Conservation (phyloP, 2,888 invertebrate species). For the Nymphalis polychloros region DNA sequence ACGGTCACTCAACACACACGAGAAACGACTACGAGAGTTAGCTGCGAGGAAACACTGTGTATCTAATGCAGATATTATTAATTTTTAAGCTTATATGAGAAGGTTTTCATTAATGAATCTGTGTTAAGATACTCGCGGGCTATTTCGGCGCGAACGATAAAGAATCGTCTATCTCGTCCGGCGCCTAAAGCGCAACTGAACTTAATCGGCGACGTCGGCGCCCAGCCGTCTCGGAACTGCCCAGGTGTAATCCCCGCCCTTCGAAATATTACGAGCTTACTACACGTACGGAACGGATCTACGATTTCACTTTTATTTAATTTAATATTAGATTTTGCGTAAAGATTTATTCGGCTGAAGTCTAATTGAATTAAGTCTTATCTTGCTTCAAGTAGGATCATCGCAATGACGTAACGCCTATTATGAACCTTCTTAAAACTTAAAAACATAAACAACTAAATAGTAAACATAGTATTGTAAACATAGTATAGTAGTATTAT, state of each 20-base stretch:
- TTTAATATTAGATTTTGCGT: too few relatives aligned
- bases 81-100: conserved; percentile 42
- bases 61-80: conserved; percentile 52
- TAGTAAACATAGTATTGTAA: too few relatives aligned
- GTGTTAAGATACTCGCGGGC: conserved; percentile 51
- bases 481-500: too few relatives aligned
- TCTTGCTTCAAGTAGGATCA: too few relatives aligned
- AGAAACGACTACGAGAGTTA: conserved; percentile 31
- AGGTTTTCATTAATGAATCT: conserved; percentile 66
- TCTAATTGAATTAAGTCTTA: too few relatives aligned
- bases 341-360: too few relatives aligned
- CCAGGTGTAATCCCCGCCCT: conserved; percentile 52
- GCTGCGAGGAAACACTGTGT: conserved; percentile 37
- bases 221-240: conserved; percentile 57
- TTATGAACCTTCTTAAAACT: too few relatives aligned
- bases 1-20: conserved; percentile 44
- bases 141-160: conserved; percentile 38
- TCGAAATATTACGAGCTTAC: conserved; percentile 7
- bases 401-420: too few relatives aligned
- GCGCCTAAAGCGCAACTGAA: conserved; percentile 68
- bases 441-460: too few relatives aligned
- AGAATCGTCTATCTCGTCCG: conserved; percentile 32
- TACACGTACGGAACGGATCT: not conserved
- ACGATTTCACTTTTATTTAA: not conserved
- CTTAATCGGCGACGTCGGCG: conserved; percentile 22